Evolutionary conservation across 2,888 invertebrate genomes (phyloP).

Genomic region (Craniophora ligustri): DNA sequence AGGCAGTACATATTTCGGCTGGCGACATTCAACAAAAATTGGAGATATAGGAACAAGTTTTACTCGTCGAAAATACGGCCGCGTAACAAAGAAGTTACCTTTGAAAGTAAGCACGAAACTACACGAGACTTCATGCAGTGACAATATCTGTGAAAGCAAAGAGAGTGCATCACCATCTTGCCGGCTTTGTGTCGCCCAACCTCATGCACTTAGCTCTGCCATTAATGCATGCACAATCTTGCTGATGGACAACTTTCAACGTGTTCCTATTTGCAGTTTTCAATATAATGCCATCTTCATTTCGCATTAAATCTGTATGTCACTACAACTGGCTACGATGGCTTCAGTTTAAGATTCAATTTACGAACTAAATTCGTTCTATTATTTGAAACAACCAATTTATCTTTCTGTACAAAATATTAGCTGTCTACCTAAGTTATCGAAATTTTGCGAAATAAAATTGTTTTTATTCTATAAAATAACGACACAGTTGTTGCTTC

Average conservation of each 20-base stretch:
- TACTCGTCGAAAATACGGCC: constrained; percentile 27
- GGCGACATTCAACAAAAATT: constrained; percentile 36
- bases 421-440: constrained; percentile 25
- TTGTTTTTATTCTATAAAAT: constrained; percentile 42
- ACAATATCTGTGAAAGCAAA: constrained; percentile 77
- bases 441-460: constrained; percentile 29
- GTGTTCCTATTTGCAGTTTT: constrained; percentile 10
- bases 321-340: background rate
- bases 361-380: constrained; percentile 7
- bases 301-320: background rate
- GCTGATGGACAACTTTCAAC: constrained; percentile 62
- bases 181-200: constrained; percentile 63
- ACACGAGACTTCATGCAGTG: constrained; percentile 50
- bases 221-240: constrained; percentile 73
- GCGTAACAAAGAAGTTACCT: constrained; percentile 32
- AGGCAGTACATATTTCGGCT: constrained; percentile 8
- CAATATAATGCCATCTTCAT: constrained; percentile 4
- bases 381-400: constrained; percentile 25
- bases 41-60: constrained; percentile 33
- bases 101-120: constrained; percentile 48
- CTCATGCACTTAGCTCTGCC: constrained; percentile 57
- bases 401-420: constrained; percentile 32
- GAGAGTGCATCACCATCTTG: constrained; percentile 69
- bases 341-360: constrained; percentile 1
- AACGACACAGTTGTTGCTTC: constrained; percentile 32